A percentile compares a stretch with the other conserved stretches of the same genome.
These are phyloP conservation scores for Myiopsitta monachus DNA, from an alignment of 2,113 vertebrate genomes.

Conservation along the genomic window DNA sequence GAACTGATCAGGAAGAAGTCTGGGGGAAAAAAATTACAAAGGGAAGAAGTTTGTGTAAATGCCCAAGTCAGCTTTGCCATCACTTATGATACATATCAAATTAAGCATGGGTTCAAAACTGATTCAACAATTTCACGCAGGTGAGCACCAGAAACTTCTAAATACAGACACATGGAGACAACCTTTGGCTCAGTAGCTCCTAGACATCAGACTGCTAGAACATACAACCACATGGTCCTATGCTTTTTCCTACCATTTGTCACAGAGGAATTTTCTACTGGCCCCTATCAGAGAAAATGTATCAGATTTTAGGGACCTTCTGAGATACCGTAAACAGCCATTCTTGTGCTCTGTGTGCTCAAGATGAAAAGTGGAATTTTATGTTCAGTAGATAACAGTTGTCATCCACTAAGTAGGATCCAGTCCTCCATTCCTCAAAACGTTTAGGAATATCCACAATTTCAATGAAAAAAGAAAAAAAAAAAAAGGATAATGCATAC, in stretches of 20 bases:
- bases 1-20: neutral
- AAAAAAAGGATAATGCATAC: neutral
- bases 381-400: neutral
- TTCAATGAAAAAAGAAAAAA: neutral
- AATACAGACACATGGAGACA: neutral
- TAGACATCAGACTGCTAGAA: neutral
- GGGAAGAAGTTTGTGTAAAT: neutral
- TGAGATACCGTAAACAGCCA: neutral
- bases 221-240: neutral
- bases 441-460: neutral
- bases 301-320: neutral
- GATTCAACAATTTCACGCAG: neutral
- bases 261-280: neutral
- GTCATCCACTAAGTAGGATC: neutral
- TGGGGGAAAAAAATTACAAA: neutral
- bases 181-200: neutral
- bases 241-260: neutral
- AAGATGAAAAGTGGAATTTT: neutral
- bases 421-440: neutral
- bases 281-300: neutral
- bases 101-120: neutral
- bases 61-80: neutral
- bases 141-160: neutral
- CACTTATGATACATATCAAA: neutral
- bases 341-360: neutral